Base-by-base conservation (phyloP, 2,888 invertebrate species). In the Pollenia angustigena region DNA sequence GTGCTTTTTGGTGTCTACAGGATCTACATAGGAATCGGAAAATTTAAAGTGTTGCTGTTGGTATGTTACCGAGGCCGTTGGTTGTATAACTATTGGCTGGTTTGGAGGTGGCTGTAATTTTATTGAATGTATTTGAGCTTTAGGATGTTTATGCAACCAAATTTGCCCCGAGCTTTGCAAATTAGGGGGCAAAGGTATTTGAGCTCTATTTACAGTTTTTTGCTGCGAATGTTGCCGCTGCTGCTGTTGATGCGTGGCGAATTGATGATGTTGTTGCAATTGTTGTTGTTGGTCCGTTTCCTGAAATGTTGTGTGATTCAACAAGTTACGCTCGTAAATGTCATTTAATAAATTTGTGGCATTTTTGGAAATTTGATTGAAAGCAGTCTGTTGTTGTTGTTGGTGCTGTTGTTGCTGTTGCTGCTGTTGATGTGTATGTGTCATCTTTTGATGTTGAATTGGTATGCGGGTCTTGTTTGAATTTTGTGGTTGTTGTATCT, bases 321-420 rank as follows among this genome's bases (percentile, higher is more conserved):
- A 90, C 90, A 92, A 90, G 90, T 92, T 91, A 87, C 91, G 91
- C 85, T 91, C 91, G 89, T 92, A 92, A 85, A 92, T 92, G 88
- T 91, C 92, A 74, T 91, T 90, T 89, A 91, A 89, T 87, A 90
- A 89, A 90, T 91, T 91, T 87, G 91, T 90, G 79, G 92, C 90
- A 85, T 91, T 91, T 90, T 91, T 92, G 16, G 91, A 91, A 89
- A 91, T 92, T 90, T 92, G 91, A 91, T 92, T 91, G 90, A 91
- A 91, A 89, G 90, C 89, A 85, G 88, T 88, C 75, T 90, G 89
- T 48, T 88, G 87, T 46, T 81, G 85, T 46, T 80, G 83, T 48
- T 88, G 88, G 58, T 88, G 80, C 58, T 88, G 85, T 58, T 89
- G 89, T 72, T 89, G 87, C n/a, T n/a, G 88, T 62, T 88, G 80